Evolutionary conservation across 2,797 vertebrate genomes (phyloP).

Genomic region (Phoeniculus purpureus): DNA sequence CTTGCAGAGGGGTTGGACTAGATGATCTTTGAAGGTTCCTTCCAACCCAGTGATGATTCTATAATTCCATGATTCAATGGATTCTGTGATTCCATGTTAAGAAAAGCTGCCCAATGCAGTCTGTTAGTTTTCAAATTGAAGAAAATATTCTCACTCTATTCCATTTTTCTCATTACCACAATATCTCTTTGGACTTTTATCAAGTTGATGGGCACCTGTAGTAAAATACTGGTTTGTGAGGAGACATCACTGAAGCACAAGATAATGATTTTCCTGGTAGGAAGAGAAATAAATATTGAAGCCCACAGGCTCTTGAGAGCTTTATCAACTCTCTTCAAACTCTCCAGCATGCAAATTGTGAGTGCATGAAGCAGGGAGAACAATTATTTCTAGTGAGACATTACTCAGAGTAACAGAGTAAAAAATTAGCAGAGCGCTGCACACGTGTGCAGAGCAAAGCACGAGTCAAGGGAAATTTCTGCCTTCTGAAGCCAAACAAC

Average conservation of each 20-base stretch:
- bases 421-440: not conserved
- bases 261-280: not conserved
- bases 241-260: not conserved
- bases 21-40: too few relatives aligned
- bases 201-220: not conserved
- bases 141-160: not conserved
- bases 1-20: too few relatives aligned
- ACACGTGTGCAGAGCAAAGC: not conserved
- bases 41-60: too few relatives aligned
- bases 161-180: not conserved
- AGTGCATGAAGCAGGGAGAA: not conserved
- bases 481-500: not conserved
- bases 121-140: not conserved
- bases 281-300: not conserved
- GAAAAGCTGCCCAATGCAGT: not conserved
- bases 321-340: not conserved
- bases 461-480: not conserved
- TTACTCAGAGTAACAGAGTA: not conserved
- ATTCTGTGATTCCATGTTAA: not conserved
- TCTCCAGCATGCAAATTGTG: not conserved
- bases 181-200: not conserved
- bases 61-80: too few relatives aligned
- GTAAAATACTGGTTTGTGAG: not conserved
- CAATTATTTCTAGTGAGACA: not conserved
- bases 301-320: not conserved